phyloP scores from a whole-genome alignment of 2,888 invertebrate species.

The Chaitophorus viminalis region DNA sequence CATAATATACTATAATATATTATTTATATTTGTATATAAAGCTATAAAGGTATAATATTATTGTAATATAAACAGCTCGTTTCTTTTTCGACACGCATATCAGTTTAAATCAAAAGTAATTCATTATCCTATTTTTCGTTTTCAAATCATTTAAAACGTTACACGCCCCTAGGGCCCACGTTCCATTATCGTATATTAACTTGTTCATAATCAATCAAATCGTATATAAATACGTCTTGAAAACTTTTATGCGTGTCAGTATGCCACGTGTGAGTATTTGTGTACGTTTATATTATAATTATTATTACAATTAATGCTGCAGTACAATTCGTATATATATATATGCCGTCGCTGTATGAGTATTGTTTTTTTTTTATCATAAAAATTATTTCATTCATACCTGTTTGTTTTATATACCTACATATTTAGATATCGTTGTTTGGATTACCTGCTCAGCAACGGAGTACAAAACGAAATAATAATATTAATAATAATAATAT shows the following conservation, averaged over 20 bases:
- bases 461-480: background rate
- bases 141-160: slow-evolving; percentile 33
- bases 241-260: background rate
- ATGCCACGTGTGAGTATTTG: too few species aligned
- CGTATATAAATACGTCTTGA: background rate
- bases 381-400: too few species aligned
- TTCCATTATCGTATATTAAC: slow-evolving; percentile 36
- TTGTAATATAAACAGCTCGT: slow-evolving; percentile 9
- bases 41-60: background rate
- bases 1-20: too few species aligned
- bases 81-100: slow-evolving; percentile 24
- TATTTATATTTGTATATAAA: background rate
- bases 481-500: too few species aligned
- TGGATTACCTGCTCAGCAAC: background rate
- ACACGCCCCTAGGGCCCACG: slow-evolving; percentile 21
- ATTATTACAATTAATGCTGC: background rate
- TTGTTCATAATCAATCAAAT: slow-evolving; percentile 41
- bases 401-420: background rate
- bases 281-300: background rate
- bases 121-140: slow-evolving; percentile 27
- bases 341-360: background rate
- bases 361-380: slow-evolving; percentile 3
- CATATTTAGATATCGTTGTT: background rate
- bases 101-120: slow-evolving; percentile 45
- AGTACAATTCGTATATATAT: too few species aligned